Evolutionary conservation across 2,113 vertebrate species (phyloP).

Genomic region (Edolisoma coerulescens): DNA sequence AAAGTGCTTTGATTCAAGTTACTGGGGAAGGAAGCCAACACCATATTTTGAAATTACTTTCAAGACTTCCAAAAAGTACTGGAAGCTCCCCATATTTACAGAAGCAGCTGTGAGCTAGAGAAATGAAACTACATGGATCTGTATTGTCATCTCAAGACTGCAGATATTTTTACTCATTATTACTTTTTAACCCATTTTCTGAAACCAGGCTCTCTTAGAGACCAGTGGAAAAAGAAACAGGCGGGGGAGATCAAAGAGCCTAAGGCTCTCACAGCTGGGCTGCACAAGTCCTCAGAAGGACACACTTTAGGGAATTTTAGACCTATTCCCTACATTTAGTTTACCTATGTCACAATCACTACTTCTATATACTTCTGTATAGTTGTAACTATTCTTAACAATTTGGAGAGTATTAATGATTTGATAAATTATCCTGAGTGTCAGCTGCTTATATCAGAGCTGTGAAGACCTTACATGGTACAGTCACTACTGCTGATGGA

Average conservation of each 20-base stretch:
- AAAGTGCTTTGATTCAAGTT: neutral
- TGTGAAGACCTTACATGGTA: neutral
- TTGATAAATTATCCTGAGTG: neutral
- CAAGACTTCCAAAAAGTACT: conserved; percentile 12
- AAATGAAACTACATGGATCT: neutral
- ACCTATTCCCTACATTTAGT: neutral
- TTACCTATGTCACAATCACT: neutral
- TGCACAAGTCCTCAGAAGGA: neutral
- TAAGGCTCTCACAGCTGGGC: neutral
- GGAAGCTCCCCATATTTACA: neutral
- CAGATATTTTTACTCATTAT: neutral
- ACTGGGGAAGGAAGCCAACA: neutral
- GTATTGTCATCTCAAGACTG: neutral
- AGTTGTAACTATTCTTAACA: neutral
- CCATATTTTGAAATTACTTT: neutral
- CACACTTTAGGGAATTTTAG: neutral
- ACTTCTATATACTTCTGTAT: neutral
- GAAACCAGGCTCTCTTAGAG: neutral
- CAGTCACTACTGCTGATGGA: neutral
- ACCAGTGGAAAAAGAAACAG: neutral
- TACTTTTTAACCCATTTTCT: neutral
- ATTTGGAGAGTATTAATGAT: neutral
- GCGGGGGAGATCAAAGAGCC: neutral
- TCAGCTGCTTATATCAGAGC: neutral
- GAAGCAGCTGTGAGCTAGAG: neutral